Evolutionary conservation across 2,888 invertebrate genomes (phyloP).

Genomic region (Drosophila melanosoma): DNA sequence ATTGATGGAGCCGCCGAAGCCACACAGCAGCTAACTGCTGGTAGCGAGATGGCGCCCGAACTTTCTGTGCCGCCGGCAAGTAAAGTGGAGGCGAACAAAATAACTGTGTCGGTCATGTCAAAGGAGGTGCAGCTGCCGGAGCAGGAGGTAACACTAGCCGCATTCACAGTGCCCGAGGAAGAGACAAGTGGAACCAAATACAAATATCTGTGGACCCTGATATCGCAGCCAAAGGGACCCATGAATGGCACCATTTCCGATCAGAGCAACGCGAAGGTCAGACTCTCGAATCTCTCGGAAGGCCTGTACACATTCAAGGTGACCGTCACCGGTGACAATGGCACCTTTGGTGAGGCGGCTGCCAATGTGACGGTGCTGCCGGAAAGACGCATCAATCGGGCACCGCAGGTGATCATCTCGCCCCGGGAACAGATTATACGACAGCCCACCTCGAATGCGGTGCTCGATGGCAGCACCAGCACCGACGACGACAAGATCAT

Average conservation of each 20-base stretch:
- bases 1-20: slow-evolving; percentile 24
- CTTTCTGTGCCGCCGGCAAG: slow-evolving; percentile 49
- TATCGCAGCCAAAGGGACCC: slow-evolving; percentile 93
- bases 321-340: slow-evolving; percentile 90
- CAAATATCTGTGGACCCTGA: slow-evolving; percentile 94
- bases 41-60: slow-evolving; percentile 41
- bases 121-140: slow-evolving; percentile 93
- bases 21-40: slow-evolving; percentile 36
- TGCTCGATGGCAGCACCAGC: slow-evolving; percentile 94
- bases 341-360: slow-evolving; percentile 91
- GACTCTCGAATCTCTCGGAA: slow-evolving; percentile 92
- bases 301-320: slow-evolving; percentile 95
- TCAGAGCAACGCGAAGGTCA: slow-evolving; percentile 93
- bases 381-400: slow-evolving; percentile 92
- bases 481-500: slow-evolving; percentile 93
- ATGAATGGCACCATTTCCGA: slow-evolving; percentile 91
- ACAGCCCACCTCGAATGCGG: slow-evolving; percentile 94
- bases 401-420: slow-evolving; percentile 94
- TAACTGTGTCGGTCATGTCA: slow-evolving; percentile 90
- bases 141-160: slow-evolving; percentile 93
- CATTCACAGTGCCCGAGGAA: slow-evolving; percentile 92
- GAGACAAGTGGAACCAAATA: slow-evolving; percentile 89
- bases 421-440: slow-evolving; percentile 94
- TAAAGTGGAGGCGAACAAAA: slow-evolving; percentile 86
- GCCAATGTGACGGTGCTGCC: slow-evolving; percentile 96